Evolutionary conservation across 2,888 invertebrate genomes (phyloP).

Genomic region (Lepidocyrtinus sp.): DNA sequence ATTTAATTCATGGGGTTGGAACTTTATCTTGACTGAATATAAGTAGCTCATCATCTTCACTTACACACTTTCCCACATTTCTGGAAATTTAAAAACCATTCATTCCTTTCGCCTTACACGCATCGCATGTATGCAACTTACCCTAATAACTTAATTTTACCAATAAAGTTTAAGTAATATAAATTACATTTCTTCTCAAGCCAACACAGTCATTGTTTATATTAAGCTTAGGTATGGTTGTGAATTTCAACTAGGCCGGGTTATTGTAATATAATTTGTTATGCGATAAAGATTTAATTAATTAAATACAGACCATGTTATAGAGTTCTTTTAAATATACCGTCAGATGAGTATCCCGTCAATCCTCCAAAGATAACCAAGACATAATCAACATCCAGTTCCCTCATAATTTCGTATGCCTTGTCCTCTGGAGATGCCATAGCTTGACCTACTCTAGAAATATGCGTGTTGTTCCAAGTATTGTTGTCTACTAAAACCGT

Average conservation of each 20-base stretch:
- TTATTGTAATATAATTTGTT: too few relatives aligned
- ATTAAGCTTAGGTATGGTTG: constrained; percentile 2
- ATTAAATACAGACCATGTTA: too few relatives aligned
- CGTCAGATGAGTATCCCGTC: constrained; percentile 98
- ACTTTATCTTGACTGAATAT: too few relatives aligned
- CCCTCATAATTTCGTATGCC: constrained; percentile 98
- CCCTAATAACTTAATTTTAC: too few relatives aligned
- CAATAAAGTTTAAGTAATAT: neutral
- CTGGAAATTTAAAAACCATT: too few relatives aligned
- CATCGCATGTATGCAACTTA: too few relatives aligned
- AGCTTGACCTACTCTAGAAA: constrained; percentile 97
- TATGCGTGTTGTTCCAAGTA: constrained; percentile 99
- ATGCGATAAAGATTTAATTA: too few relatives aligned
- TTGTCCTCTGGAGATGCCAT: constrained; percentile 98
- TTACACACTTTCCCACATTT: too few relatives aligned
- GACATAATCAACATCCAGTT: constrained; percentile 97
- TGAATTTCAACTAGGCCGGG: neutral
- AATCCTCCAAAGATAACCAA: constrained; percentile 99
- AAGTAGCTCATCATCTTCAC: too few relatives aligned
- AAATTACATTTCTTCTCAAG: constrained; percentile 13
- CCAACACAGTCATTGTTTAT: neutral
- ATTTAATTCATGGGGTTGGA: too few relatives aligned
- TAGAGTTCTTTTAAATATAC: constrained; percentile 74
- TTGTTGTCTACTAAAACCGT: constrained; percentile 99
- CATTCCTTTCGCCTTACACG: too few relatives aligned